These are phyloP conservation scores for Malurus melanocephalus DNA, from an alignment of 2,113 vertebrate genomes.

Conservation along the genomic window DNA sequence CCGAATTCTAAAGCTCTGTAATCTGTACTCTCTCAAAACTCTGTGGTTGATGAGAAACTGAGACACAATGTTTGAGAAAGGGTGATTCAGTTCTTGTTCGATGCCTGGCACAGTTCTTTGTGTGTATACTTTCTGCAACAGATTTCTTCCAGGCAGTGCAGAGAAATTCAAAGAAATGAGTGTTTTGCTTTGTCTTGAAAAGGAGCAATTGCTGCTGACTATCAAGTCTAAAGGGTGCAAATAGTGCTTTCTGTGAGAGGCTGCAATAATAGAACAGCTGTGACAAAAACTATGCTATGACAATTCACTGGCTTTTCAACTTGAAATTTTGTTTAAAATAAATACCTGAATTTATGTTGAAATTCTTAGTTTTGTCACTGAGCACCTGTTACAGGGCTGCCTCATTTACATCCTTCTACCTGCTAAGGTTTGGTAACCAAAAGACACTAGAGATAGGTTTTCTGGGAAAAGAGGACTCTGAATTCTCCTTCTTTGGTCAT, in stretches of 20 bases:
- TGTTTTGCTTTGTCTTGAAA: neutral
- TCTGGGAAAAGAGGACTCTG: neutral
- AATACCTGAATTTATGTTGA: neutral
- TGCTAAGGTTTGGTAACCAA: neutral
- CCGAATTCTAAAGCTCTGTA: neutral
- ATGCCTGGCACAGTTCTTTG: neutral
- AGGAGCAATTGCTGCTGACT: neutral
- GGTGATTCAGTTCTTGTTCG: neutral
- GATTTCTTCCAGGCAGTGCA: neutral
- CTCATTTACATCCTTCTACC: neutral
- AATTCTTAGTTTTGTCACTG: neutral
- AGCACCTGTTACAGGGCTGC: neutral
- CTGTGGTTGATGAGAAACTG: rapidly evolving
- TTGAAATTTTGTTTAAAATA: neutral
- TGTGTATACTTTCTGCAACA: neutral
- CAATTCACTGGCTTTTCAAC: rapidly evolving
- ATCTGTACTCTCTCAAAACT: neutral
- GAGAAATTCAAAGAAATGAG: neutral
- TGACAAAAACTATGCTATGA: neutral
- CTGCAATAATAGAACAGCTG: neutral
- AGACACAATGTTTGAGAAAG: neutral
- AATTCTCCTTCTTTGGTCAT: neutral
- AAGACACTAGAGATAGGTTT: neutral
- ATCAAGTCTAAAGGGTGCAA: neutral
- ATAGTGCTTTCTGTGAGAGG: neutral